Evolutionary conservation across 2,888 invertebrate genomes (phyloP), one percentile per base, ranked within the genome.

Genomic region (Napeogenes sylphis): DNA sequence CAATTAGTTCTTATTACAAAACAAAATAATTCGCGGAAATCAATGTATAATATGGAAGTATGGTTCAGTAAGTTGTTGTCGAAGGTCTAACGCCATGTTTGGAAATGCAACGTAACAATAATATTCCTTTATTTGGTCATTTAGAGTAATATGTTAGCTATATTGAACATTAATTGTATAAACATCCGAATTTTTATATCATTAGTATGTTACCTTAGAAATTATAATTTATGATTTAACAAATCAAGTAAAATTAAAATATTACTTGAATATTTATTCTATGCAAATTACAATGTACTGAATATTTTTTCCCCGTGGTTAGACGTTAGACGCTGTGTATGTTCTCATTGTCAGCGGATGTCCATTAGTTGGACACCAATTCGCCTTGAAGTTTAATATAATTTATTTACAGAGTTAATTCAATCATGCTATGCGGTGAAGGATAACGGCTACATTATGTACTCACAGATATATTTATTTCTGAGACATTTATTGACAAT

Each of bases 61-160:
- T 14, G 56, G 35, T 56, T 59, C 54, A 55, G 55, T 42, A 4
- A 51, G 45, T 30, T n/a, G 8, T 13, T 32, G 33, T 35, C 51
- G 56, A 67, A 63, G 65, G 67, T 62, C 59, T 51, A 56, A 30
- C 46, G 21, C 67, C 67, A 38, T 65, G 58, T 67, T 65, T 45
- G 65, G 65, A 6, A 62, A 55, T 51, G 61, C 60, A 62, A 8
- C 35, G 61, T 59, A 55, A 56, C 45, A 45, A 55, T 51, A 55
- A 45, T 56, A 56, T 42, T 32, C 8, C 67, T 67, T 63, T 65
- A 67, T 67, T 67, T 67, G 65, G 67, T 67, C 65, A 67, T 64
- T 62, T 63, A 55, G 65, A 56, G 47, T 65, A 51, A 62, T 54
- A n/a, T 53, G 56, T 42, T 45, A 57, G 33, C 30, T 51, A 8